Evolutionary conservation across 2,113 vertebrate species (phyloP).

Genomic region (Rhinogobius similis): DNA sequence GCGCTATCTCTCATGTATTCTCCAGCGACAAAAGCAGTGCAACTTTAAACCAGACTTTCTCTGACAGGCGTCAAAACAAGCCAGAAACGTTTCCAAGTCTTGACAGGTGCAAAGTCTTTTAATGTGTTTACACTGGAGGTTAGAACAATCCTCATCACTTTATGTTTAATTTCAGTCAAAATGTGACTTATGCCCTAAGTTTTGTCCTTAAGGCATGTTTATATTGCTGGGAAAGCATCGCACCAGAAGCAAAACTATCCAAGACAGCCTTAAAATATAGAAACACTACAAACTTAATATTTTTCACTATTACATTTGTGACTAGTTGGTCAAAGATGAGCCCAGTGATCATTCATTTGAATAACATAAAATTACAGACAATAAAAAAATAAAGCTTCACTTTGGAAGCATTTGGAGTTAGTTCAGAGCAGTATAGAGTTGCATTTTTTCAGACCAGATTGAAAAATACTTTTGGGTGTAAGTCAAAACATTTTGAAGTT

Average conservation of each 20-base stretch:
- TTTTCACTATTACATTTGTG: not conserved
- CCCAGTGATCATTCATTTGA: not conserved
- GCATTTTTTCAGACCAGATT: too few species aligned
- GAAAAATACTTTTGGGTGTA: too few species aligned
- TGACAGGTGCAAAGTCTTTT: constrained; percentile 33
- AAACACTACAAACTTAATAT: not conserved
- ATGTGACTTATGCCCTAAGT: constrained; percentile 5
- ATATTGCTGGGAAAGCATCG: not conserved
- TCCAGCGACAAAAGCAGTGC: constrained; percentile 58
- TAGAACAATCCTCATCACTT: not conserved
- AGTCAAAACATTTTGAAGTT: too few species aligned
- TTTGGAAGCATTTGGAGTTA: too few species aligned
- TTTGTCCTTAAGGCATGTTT: constrained; percentile 14
- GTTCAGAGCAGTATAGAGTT: too few species aligned
- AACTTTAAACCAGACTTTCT: constrained; percentile 48
- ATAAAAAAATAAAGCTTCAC: too few species aligned
- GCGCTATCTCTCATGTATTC: constrained; percentile 63
- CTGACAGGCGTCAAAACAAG: constrained; percentile 41
- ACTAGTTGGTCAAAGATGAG: not conserved
- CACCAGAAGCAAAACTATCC: not conserved
- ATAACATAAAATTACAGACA: not conserved
- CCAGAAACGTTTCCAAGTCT: constrained; percentile 5
- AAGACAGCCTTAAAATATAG: not conserved
- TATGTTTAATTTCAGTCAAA: constrained; percentile 11
- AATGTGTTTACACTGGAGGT: constrained; percentile 19